Percentiles rank a stretch among this genome's conserved stretches.
Conservation (phyloP, 92 coral and sea anemone genomes). For the Zoanthus gigantus region DNA sequence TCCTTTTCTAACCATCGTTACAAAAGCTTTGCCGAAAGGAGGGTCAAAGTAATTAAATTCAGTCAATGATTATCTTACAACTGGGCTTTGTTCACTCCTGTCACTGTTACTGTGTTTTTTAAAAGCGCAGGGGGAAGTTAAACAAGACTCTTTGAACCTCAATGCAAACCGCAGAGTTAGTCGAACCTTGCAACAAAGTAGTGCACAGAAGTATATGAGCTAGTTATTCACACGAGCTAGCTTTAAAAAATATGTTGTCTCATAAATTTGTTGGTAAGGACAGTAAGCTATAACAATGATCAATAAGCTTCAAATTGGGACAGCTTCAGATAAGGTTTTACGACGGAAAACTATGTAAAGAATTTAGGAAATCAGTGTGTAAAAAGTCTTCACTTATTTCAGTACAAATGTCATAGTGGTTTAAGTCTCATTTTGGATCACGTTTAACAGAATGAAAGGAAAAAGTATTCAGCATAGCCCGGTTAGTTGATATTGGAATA, state of each 20-base stretch:
- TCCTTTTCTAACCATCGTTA: not conserved
- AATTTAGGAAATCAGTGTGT: slow-evolving; percentile 15
- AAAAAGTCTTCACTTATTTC: slow-evolving; percentile 18
- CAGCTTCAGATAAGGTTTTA: not conserved
- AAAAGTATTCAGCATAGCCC: slow-evolving; percentile 29
- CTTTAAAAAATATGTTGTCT: too few species aligned
- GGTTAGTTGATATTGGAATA: not conserved
- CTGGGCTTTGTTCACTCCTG: not conserved
- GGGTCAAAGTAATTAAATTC: slow-evolving; percentile 21
- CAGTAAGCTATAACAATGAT: not conserved
- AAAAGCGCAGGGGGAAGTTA: not conserved
- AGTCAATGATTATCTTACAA: not conserved
- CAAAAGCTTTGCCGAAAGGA: slow-evolving; percentile 42
- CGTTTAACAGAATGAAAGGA: slow-evolving; percentile 11
- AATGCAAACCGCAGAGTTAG: not conserved
- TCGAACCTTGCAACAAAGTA: not conserved
- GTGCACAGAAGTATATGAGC: not conserved
- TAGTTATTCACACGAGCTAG: not conserved
- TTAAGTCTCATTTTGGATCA: slow-evolving; percentile 8
- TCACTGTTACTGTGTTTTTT: not conserved
- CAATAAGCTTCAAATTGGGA: not conserved
- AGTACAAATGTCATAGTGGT: not conserved
- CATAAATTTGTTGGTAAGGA: too few species aligned
- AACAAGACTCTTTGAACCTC: not conserved
- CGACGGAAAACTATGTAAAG: slow-evolving; percentile 31